phyloP scores from a whole-genome alignment of 2,888 invertebrate species.

The Xylota segnis region DNA sequence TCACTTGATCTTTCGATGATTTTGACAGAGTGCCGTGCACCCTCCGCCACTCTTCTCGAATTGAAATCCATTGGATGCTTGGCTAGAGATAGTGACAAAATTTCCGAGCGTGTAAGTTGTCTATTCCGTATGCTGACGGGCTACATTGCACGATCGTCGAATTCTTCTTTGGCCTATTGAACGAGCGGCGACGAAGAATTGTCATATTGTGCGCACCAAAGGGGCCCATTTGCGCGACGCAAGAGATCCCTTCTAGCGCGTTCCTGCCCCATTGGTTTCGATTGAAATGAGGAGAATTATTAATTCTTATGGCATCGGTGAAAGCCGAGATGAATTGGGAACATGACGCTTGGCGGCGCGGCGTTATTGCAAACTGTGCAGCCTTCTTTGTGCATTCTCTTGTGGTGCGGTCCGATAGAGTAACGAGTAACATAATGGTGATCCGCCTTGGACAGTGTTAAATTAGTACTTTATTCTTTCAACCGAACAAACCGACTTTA shows the following conservation, averaged over 20 bases:
- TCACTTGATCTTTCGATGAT: slow-evolving; percentile 77
- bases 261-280: slow-evolving; percentile 39
- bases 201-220: slow-evolving; percentile 54
- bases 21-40: slow-evolving; percentile 70
- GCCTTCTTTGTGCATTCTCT: slow-evolving; percentile 56
- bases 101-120: slow-evolving; percentile 71
- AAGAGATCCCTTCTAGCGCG: slow-evolving; percentile 38
- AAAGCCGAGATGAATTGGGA: slow-evolving; percentile 75
- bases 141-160: slow-evolving; percentile 71
- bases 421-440: slow-evolving; percentile 56
- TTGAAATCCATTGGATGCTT: slow-evolving; percentile 40
- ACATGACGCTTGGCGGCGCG: slow-evolving; percentile 64
- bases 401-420: slow-evolving; percentile 60
- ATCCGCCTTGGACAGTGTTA: slow-evolving; percentile 58
- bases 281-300: slow-evolving; percentile 57
- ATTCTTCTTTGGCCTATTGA: slow-evolving; percentile 71
- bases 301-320: slow-evolving; percentile 71
- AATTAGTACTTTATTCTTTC: slow-evolving; percentile 45
- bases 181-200: slow-evolving; percentile 51
- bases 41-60: slow-evolving; percentile 10
- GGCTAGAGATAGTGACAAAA: slow-evolving; percentile 47
- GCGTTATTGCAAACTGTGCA: slow-evolving; percentile 15
- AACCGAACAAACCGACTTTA: slow-evolving; percentile 37
- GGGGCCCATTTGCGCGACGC: slow-evolving; percentile 44
- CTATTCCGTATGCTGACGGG: slow-evolving; percentile 67